Base-by-base conservation (phyloP, 2,888 invertebrate species). In the Apamea anceps region DNA sequence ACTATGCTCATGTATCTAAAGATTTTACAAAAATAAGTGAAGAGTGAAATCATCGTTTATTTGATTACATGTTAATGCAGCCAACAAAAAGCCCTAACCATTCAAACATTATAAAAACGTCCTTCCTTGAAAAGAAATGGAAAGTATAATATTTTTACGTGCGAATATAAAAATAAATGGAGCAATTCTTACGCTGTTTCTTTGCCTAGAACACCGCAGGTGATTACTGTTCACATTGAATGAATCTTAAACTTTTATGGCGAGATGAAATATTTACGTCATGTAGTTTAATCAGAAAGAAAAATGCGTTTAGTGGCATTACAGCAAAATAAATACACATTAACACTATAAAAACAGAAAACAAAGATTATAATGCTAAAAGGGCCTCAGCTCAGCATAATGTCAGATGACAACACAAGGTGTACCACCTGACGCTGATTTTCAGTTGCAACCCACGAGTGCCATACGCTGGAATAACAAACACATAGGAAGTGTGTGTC, bases 121-220 rank as follows among this genome's bases (percentile, higher is more conserved):
- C 37, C 66, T 71, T 66, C 70, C 57, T n/a, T 45, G n/a, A 78
- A 85, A 78, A 60, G 65, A 8, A 71, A 83, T 75, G 65, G 54
- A 68, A 82, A 66, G 18, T 63, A 72, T 77, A 68, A 85, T 77
- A 77, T 75, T 85, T 82, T 86, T 78, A 81, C 54, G 73, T 72
- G 12, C 42, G 7, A 66, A 60, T 75, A 78, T 87, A 76, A 85
- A 87, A 84, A 73, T 77, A 63, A 84, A 87, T 85, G 78, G 85
- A 54, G 74, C 67, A 60, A 82, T 80, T 85, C 51, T 32, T 75
- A 71, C 70, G 60, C 32, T 77, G 70, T 71, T 86, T 67, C 45
- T 71, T 54, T 76, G 7, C 60, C n/a, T 65, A 51, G 54, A 73
- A 75, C 70, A 77, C 66, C 63, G 54, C 80, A 63, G 60, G 54